phyloP scores from a whole-genome alignment of 2,113 vertebrate species.

The Puntigrus tetrazona region DNA sequence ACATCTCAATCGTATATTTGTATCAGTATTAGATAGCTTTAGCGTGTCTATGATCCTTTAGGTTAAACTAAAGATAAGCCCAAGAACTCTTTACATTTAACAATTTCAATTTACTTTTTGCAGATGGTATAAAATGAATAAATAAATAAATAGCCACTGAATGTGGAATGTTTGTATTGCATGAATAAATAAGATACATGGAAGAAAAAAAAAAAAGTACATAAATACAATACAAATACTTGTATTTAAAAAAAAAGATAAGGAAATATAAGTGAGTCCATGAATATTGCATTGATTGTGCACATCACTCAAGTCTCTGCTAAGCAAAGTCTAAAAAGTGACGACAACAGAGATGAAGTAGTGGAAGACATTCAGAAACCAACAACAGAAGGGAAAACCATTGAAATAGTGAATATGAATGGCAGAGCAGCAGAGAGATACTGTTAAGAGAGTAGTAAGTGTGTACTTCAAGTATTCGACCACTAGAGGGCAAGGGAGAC shows the following conservation, averaged over 20 bases:
- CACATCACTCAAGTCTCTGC: constrained; percentile 83
- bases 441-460: constrained; percentile 62
- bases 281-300: constrained; percentile 98
- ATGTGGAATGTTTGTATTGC: constrained; percentile 81
- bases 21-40: constrained; percentile 65
- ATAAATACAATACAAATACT: constrained; percentile 83
- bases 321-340: constrained; percentile 64
- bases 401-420: neutral
- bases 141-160: constrained; percentile 98
- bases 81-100: constrained; percentile 64
- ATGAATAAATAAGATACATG: constrained; percentile 91
- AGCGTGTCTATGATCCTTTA: constrained; percentile 75
- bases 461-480: constrained; percentile 76
- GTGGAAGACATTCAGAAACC: constrained; percentile 75
- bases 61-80: constrained; percentile 81
- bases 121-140: constrained; percentile 74
- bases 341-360: constrained; percentile 80
- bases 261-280: constrained; percentile 59
- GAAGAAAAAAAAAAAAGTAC: constrained; percentile 62
- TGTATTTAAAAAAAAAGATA: constrained; percentile 63
- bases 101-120: constrained; percentile 28
- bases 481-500: constrained; percentile 62
- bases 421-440: constrained; percentile 32
- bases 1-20: constrained; percentile 33
- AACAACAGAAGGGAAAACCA: constrained; percentile 58